phyloP scores from a whole-genome alignment of 2,888 invertebrate species.

The Suillia variegata region DNA sequence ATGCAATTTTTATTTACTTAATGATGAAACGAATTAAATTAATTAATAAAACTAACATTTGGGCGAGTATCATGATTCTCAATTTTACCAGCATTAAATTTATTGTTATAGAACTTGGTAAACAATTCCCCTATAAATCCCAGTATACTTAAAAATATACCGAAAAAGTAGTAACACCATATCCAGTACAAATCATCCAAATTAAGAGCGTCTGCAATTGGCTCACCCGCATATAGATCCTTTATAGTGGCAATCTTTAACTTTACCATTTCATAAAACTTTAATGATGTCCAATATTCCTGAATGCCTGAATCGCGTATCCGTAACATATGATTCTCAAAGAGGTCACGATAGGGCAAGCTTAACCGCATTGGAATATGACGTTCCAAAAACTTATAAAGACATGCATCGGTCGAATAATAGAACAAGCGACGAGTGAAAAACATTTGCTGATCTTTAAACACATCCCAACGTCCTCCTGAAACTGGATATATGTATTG shows the following conservation, averaged over 20 bases:
- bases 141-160: background rate
- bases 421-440: constrained; percentile 32
- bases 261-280: background rate
- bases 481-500: constrained; percentile 31
- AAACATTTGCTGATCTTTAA: constrained; percentile 33
- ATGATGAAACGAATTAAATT: too few relatives aligned
- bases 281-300: background rate
- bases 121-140: background rate
- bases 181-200: constrained; percentile 1
- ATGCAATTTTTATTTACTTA: too few relatives aligned
- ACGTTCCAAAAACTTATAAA: constrained; percentile 15
- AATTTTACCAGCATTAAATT: too few relatives aligned
- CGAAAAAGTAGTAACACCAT: background rate
- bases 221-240: background rate
- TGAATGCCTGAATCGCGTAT: constrained; percentile 1
- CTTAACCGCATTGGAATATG: constrained; percentile 26
- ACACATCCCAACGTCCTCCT: constrained; percentile 28
- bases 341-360: constrained; percentile 35
- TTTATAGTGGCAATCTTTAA: constrained; percentile 19
- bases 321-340: constrained; percentile 31
- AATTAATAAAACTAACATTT: too few relatives aligned
- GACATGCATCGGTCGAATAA: constrained; percentile 29
- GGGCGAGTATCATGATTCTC: too few relatives aligned
- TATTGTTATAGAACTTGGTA: too few relatives aligned
- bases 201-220: background rate